These are phyloP conservation scores for Neocrepidodera transversa DNA, from an alignment of 2,888 invertebrate genomes.

Conservation along the genomic window DNA sequence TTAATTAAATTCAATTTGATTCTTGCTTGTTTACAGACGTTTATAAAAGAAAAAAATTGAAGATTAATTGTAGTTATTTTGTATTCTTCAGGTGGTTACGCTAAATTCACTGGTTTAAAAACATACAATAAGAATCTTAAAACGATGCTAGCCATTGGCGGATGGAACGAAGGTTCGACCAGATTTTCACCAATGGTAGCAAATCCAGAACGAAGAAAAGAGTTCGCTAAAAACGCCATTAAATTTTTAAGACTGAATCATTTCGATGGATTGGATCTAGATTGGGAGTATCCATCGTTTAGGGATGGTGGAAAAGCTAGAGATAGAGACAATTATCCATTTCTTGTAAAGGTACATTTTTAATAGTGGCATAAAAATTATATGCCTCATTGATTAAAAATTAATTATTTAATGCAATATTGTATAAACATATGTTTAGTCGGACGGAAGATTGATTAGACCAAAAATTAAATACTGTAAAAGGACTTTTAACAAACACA, in stretches of 20 bases:
- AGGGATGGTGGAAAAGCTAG: constrained; percentile 81
- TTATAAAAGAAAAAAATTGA: too few relatives aligned
- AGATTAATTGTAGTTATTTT: too few relatives aligned
- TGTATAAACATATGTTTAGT: too few relatives aligned
- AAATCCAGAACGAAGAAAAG: constrained; percentile 74
- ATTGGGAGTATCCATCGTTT: constrained; percentile 90
- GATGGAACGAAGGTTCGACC: constrained; percentile 93
- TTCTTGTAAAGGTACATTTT: constrained; percentile 75
- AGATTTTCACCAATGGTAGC: constrained; percentile 90
- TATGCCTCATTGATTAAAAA: too few relatives aligned
- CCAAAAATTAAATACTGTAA: too few relatives aligned
- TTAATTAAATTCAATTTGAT: too few relatives aligned
- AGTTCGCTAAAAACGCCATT: constrained; percentile 82
- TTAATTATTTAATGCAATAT: too few relatives aligned
- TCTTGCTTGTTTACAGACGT: too few relatives aligned
- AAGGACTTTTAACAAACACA: too few relatives aligned
- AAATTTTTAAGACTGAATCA: constrained; percentile 90
- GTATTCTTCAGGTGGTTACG: constrained; percentile 79
- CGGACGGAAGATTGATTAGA: too few relatives aligned
- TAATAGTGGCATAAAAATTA: too few relatives aligned
- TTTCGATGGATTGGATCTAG: constrained; percentile 91
- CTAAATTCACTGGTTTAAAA: constrained; percentile 91
- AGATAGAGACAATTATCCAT: constrained; percentile 87
- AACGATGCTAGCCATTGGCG: constrained; percentile 89
- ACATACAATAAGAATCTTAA: constrained; percentile 91